Percentiles rank a stretch among this genome's conserved stretches.
Evolutionary conservation across 2,113 vertebrate species (phyloP).

Genomic region (Hyperopisus bebe): DNA sequence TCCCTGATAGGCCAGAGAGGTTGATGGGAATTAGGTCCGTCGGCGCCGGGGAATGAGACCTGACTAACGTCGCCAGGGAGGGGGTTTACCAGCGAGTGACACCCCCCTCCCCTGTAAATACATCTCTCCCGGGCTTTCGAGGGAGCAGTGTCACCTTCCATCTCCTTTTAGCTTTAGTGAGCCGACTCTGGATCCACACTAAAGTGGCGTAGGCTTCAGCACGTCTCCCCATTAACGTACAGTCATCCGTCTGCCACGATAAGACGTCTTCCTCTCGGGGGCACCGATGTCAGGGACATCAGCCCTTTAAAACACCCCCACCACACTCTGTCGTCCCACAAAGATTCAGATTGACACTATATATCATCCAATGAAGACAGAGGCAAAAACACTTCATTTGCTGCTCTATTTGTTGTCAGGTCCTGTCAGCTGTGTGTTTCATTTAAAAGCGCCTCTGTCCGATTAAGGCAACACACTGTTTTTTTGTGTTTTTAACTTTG

Average conservation of each 20-base stretch:
- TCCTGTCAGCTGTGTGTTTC: neutral
- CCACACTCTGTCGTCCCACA: neutral
- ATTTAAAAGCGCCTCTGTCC: neutral
- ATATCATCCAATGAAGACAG: neutral
- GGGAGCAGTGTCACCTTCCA: neutral
- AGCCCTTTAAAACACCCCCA: neutral
- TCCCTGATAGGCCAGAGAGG: neutral
- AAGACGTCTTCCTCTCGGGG: neutral
- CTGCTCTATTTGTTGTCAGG: neutral
- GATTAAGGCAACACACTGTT: neutral
- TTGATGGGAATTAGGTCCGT: slow-evolving; percentile 18
- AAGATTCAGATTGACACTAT: slow-evolving; percentile 8
- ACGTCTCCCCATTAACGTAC: neutral
- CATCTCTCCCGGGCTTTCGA: neutral
- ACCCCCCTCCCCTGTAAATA: neutral
- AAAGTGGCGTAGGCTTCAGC: neutral
- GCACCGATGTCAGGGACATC: neutral
- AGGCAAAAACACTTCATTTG: neutral
- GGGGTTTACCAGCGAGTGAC: neutral
- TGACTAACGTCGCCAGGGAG: neutral
- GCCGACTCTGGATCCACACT: neutral
- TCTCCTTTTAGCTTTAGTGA: neutral
- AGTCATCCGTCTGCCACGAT: neutral
- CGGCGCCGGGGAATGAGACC: neutral
- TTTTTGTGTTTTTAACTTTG: neutral